These are phyloP conservation scores for Spilogale gracilis DNA, from an alignment of 2,113 vertebrate species.

Conservation along the genomic window DNA sequence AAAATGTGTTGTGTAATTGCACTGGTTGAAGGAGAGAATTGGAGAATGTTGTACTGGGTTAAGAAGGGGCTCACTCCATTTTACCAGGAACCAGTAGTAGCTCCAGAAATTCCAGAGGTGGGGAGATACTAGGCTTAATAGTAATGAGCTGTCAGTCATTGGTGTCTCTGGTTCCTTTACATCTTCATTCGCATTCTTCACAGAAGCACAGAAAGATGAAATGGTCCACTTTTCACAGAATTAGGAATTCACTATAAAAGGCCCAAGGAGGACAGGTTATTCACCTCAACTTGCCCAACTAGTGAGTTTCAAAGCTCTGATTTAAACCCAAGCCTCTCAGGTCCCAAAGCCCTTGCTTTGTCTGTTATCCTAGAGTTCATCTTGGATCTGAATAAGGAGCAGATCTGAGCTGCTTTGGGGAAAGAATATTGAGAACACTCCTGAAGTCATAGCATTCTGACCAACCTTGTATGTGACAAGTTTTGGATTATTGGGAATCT, in stretches of 20 bases:
- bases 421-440: neutral
- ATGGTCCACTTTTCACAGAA: neutral
- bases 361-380: neutral
- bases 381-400: neutral
- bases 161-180: neutral
- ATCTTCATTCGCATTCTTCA: neutral
- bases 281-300: neutral
- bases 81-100: neutral
- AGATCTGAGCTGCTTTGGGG: neutral
- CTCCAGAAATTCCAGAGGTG: neutral
- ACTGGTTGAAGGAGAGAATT: neutral
- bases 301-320: neutral
- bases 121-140: neutral
- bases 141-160: neutral
- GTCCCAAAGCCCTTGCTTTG: neutral
- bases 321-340: neutral
- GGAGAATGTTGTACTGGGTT: neutral
- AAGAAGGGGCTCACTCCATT: neutral
- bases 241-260: neutral
- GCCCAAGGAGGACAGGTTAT: no score
- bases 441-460: neutral
- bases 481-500: neutral
- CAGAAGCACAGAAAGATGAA: neutral
- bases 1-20: neutral
- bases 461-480: neutral